Percentiles rank a stretch among this genome's conserved stretches.
These are phyloP conservation scores for Champsocephalus gunnari DNA, from an alignment of 2,797 vertebrate genomes.

Conservation along the genomic window DNA sequence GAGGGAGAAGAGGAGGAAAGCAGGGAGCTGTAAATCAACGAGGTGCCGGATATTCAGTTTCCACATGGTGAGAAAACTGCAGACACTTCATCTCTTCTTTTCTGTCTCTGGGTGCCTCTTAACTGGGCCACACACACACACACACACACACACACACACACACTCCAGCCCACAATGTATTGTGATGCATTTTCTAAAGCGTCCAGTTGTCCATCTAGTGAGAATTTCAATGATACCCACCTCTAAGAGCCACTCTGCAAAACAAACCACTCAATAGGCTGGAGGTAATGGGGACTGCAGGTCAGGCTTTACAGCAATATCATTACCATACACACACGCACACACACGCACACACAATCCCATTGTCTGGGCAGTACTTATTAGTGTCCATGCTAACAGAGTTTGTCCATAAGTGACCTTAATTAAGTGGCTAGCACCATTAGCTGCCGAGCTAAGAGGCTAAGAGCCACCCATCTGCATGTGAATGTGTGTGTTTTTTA, in stretches of 20 bases:
- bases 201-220: slow-evolving; percentile 74
- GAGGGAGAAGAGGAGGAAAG: slow-evolving; percentile 62
- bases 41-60: slow-evolving; percentile 77
- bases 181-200: slow-evolving; percentile 76
- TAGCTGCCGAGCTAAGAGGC: slow-evolving; percentile 80
- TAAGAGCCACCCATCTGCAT: slow-evolving; percentile 84
- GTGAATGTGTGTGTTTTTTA: slow-evolving; percentile 84
- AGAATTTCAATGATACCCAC: slow-evolving; percentile 79
- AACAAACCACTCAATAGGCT: slow-evolving; percentile 85
- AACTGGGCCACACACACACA: slow-evolving; percentile 62
- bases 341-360: slow-evolving; percentile 54
- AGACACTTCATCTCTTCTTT: slow-evolving; percentile 60
- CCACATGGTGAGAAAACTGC: slow-evolving; percentile 73
- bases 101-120: slow-evolving; percentile 52
- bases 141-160: slow-evolving; percentile 49
- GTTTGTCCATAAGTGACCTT: slow-evolving; percentile 85
- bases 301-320: slow-evolving; percentile 80
- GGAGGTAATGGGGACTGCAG: slow-evolving; percentile 80
- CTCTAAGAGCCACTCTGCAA: slow-evolving; percentile 81
- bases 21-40: slow-evolving; percentile 74
- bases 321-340: slow-evolving; percentile 75
- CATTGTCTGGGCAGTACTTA: slow-evolving; percentile 81
- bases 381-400: slow-evolving; percentile 80
- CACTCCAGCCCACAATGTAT: slow-evolving; percentile 58
- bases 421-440: slow-evolving; percentile 85